These are phyloP conservation scores for Aleiodes testaceus DNA, from an alignment of 2,888 invertebrate genomes.

Conservation along the genomic window DNA sequence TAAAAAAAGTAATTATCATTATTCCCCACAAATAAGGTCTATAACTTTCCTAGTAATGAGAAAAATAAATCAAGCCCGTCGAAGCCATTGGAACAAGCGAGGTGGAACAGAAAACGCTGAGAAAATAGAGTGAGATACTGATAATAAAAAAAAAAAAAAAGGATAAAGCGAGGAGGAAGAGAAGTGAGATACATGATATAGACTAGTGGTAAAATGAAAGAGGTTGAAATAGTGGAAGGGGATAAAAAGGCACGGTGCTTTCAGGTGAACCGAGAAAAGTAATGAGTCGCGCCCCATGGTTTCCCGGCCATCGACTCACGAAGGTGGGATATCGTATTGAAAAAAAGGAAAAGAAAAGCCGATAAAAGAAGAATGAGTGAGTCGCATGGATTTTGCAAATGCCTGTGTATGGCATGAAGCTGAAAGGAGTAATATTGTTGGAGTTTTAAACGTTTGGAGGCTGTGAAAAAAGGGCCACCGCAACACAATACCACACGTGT, in stretches of 20 bases:
- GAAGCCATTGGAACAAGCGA: slow-evolving; percentile 25
- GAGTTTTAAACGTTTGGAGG: slow-evolving; percentile 12
- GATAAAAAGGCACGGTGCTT: slow-evolving; percentile 24
- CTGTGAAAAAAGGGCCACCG: slow-evolving; percentile 11
- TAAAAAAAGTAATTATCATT: slow-evolving; percentile 19
- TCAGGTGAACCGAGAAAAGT: slow-evolving; percentile 44
- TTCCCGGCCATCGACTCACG: slow-evolving; percentile 38
- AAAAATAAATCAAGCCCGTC: slow-evolving; percentile 29
- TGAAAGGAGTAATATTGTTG: slow-evolving; percentile 16
- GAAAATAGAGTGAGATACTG: slow-evolving; percentile 20
- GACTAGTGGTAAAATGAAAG: slow-evolving; percentile 32
- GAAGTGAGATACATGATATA: slow-evolving; percentile 26
- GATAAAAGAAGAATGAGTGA: slow-evolving; percentile 16
- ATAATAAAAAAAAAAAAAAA: neutral
- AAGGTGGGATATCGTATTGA: neutral
- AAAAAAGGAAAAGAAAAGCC: neutral
- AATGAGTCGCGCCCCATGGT: slow-evolving; percentile 43
- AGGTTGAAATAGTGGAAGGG: slow-evolving; percentile 11
- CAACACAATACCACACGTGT: slow-evolving; percentile 16
- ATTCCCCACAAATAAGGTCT: slow-evolving; percentile 23
- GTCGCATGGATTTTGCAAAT: neutral
- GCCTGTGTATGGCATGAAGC: slow-evolving; percentile 6
- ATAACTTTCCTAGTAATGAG: slow-evolving; percentile 16
- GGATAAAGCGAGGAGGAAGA: neutral
- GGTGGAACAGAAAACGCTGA: slow-evolving; percentile 23